These are phyloP conservation scores for Rhea americana DNA, from an alignment of 2,113 vertebrate genomes.

Conservation along the genomic window DNA sequence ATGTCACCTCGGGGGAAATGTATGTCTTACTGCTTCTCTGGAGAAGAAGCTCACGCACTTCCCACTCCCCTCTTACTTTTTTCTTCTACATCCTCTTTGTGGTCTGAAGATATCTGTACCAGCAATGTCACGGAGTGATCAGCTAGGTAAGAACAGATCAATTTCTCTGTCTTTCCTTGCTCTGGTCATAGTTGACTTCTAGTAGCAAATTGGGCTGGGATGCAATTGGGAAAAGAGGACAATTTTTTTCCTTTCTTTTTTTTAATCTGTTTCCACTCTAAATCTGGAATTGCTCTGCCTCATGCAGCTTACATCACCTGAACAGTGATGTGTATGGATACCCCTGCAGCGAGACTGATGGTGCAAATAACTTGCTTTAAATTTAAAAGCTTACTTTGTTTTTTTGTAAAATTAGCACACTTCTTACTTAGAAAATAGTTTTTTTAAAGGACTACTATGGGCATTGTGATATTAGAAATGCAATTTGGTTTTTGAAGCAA, in stretches of 20 bases:
- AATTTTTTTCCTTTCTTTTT: not conserved
- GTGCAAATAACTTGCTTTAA: not conserved
- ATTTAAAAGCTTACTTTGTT: not conserved
- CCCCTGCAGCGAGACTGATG: not conserved
- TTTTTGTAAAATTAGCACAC: not conserved
- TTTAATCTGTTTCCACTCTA: not conserved
- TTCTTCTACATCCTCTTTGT: not conserved
- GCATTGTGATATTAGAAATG: not conserved
- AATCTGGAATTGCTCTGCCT: not conserved
- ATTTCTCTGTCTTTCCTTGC: not conserved
- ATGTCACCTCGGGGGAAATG: not conserved
- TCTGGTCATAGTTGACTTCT: not conserved
- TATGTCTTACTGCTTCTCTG: not conserved
- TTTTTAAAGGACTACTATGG: not conserved
- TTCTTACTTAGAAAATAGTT: fast-evolving
- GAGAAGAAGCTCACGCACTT: not conserved
- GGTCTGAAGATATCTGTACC: not conserved
- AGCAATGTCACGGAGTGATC: fast-evolving
- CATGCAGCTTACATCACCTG: not conserved
- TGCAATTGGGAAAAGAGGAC: not conserved
- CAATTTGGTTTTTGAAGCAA: not conserved
- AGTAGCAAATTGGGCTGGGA: not conserved
- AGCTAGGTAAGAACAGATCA: slow-evolving; percentile 23
- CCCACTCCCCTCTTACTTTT: not conserved
- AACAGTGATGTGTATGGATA: not conserved